Evolutionary conservation across 2,113 vertebrate species (phyloP).

Genomic region (Rhineura floridana): DNA sequence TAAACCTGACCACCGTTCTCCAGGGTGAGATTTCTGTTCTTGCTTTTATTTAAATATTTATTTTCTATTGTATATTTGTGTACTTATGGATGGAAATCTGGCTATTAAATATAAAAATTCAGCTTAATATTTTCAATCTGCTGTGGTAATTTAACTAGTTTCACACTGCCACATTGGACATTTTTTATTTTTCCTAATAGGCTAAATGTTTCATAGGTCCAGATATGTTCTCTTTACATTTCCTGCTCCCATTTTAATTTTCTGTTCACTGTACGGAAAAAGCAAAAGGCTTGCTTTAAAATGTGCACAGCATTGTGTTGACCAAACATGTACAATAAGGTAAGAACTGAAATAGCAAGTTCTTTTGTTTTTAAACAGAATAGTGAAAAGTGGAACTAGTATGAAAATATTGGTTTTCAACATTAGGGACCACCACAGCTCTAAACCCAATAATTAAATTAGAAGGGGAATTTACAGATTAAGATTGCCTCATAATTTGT

Average conservation of each 20-base stretch:
- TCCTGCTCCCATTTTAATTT: not conserved
- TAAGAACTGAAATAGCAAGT: not conserved
- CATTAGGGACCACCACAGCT: not conserved
- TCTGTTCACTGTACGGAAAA: not conserved
- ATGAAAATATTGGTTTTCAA: not conserved
- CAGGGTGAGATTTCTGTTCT: constrained; percentile 80
- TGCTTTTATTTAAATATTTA: constrained; percentile 57
- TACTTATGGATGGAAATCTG: constrained; percentile 20
- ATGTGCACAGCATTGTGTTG: not conserved
- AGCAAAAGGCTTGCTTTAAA: not conserved
- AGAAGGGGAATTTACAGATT: not conserved
- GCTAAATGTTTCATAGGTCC: constrained; percentile 10
- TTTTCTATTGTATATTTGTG: not conserved
- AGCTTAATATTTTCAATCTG: not conserved
- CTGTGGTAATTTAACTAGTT: constrained; percentile 35
- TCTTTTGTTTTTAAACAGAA: not conserved
- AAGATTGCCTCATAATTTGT: not conserved
- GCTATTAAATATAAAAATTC: constrained; percentile 17
- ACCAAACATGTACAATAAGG: not conserved
- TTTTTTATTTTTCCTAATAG: not conserved
- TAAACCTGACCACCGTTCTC: constrained; percentile 83
- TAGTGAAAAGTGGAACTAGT: not conserved
- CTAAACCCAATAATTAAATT: not conserved
- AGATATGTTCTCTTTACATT: not conserved
- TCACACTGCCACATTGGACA: constrained; percentile 8